Percentiles rank a stretch among this genome's conserved stretches.
phyloP scores from a whole-genome alignment of 92 coral and sea anemone species.

The Epizoanthus illoricatus region DNA sequence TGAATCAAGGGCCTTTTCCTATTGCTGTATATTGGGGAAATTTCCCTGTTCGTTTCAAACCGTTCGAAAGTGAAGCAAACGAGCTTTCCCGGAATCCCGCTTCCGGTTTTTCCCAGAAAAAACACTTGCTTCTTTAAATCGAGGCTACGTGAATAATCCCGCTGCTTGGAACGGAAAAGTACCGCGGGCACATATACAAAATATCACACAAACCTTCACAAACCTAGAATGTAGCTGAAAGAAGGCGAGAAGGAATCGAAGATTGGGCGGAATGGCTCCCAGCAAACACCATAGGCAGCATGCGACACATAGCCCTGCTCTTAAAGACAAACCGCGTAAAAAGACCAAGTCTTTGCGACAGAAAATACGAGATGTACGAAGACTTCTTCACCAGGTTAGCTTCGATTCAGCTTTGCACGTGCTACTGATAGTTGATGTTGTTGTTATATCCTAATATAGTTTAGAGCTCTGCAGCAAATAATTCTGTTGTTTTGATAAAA shows the following conservation, averaged over 20 bases:
- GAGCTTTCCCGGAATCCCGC: conserved; percentile 6
- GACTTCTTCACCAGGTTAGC: conserved; percentile 71
- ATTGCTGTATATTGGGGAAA: background rate
- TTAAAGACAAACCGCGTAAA: conserved; percentile 39
- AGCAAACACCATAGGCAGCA: conserved; percentile 35
- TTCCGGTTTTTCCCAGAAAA: conserved; percentile 20
- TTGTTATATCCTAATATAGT: too few relatives aligned
- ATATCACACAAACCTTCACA: background rate
- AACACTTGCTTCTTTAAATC: background rate
- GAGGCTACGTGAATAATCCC: conserved; percentile 6
- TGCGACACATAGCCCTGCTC: background rate
- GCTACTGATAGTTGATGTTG: background rate
- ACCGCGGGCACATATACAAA: conserved; percentile 18
- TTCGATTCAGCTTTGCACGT: too few relatives aligned
- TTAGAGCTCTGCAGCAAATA: too few relatives aligned
- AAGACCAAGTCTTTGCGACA: conserved; percentile 65
- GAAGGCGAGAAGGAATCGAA: background rate
- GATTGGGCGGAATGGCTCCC: conserved; percentile 43
- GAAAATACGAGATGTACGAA: conserved; percentile 66
- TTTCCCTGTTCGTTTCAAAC: background rate
- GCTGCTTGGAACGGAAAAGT: conserved; percentile 4
- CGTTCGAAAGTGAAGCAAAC: background rate
- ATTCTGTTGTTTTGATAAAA: too few relatives aligned
- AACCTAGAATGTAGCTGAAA: too few relatives aligned
- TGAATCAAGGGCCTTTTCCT: too few relatives aligned